Conservation (phyloP, 2,113 vertebrate genomes). For the Maccullochella peelii region DNA sequence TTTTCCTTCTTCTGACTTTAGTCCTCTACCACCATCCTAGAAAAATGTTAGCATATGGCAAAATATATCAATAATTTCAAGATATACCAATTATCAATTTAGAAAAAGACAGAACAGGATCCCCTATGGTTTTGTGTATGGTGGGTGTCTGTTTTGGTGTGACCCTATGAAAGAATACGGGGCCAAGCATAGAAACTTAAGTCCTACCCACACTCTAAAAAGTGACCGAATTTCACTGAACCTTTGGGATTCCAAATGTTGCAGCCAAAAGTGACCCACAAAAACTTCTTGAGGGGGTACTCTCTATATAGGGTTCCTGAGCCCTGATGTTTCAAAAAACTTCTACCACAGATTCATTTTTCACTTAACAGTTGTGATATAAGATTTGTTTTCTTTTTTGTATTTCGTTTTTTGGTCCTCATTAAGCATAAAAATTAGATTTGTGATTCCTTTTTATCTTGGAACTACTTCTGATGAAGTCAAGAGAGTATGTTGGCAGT, state of each 20-base stretch:
- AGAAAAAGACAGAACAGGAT: conserved; percentile 51
- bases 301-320: not conserved
- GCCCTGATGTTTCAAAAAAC: not conserved
- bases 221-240: not conserved
- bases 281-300: not conserved
- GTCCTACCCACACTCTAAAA: conserved; percentile 1
- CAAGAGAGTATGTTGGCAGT: not conserved
- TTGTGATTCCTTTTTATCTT: conserved; percentile 4
- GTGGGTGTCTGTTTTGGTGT: conserved; percentile 63
- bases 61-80: conserved; percentile 74
- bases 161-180: conserved; percentile 22
- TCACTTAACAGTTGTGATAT: not conserved
- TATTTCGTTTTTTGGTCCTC: not conserved
- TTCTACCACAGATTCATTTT: not conserved
- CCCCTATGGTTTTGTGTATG: conserved; percentile 38
- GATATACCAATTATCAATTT: conserved; percentile 77
- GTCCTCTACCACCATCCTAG: conserved; percentile 45
- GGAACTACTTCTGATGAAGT: conserved; percentile 2
- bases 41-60: conserved; percentile 83
- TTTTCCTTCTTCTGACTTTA: conserved; percentile 49
- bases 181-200: conserved; percentile 7
- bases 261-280: not conserved
- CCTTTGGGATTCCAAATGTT: not conserved
- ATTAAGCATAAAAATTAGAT: not conserved
- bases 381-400: not conserved